Evolutionary conservation across 2,113 vertebrate genomes (phyloP).

Genomic region (western clawed frog (Xenopus tropicalis)): UCB_Xtro_10.0 CM004443.2:205855001-205855500

Average conservation of each 20-base stretch:
- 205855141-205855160: too few relatives aligned
- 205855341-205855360: neutral
- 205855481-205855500: too few relatives aligned
- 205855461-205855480: too few relatives aligned
- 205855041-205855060: too few relatives aligned
- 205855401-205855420: constrained; percentile 19
- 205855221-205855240: constrained; percentile 19
- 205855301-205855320: constrained; percentile 24
- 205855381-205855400: constrained; percentile 14
- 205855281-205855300: constrained; percentile 17
- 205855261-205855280: neutral
- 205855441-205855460: neutral
- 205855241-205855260: neutral
- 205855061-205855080: too few relatives aligned
- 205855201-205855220: neutral
- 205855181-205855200: neutral
- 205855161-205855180: too few relatives aligned
- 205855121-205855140: neutral
- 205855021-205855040: too few relatives aligned
- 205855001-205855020: too few relatives aligned
- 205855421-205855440: constrained; percentile 17
- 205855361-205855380: neutral
- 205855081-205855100: too few relatives aligned
- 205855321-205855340: constrained; percentile 8
- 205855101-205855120: neutral